Evolutionary conservation across 2,113 vertebrate genomes (phyloP).

Genomic region (Microcebus ravelobensis): DNA sequence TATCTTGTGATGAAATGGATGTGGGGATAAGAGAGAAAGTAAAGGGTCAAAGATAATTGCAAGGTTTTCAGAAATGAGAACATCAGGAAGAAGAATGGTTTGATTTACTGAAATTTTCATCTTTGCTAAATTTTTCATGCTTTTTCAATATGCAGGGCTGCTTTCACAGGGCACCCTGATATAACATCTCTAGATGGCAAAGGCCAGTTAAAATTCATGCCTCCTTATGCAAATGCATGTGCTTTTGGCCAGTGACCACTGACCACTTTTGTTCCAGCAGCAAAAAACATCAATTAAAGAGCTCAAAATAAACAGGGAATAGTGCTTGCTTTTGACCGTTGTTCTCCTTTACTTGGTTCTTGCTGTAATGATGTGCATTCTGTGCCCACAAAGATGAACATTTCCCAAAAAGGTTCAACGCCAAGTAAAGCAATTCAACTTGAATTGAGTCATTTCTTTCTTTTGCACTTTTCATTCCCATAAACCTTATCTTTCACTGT

Average conservation of each 20-base stretch:
- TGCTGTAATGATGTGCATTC: not conserved
- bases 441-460: not conserved
- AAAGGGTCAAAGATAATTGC: not conserved
- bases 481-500: not conserved
- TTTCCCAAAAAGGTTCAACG: not conserved
- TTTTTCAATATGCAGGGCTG: not conserved
- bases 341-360: not conserved
- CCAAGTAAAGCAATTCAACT: not conserved
- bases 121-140: not conserved
- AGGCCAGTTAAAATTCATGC: not conserved
- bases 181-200: not conserved
- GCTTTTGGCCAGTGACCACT: not conserved
- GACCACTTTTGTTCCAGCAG: not conserved
- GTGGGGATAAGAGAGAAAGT: not conserved
- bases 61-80: not conserved
- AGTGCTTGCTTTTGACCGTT: not conserved
- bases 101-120: not conserved
- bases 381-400: not conserved
- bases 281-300: not conserved
- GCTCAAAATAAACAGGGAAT: not conserved
- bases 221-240: not conserved
- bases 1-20: not conserved
- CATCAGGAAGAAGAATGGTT: not conserved
- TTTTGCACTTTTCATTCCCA: not conserved
- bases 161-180: not conserved